Percentiles rank a stretch among this genome's conserved stretches.
These are phyloP conservation scores for Galemys pyrenaicus DNA, from an alignment of 2,113 vertebrate species.

Conservation along the genomic window DNA sequence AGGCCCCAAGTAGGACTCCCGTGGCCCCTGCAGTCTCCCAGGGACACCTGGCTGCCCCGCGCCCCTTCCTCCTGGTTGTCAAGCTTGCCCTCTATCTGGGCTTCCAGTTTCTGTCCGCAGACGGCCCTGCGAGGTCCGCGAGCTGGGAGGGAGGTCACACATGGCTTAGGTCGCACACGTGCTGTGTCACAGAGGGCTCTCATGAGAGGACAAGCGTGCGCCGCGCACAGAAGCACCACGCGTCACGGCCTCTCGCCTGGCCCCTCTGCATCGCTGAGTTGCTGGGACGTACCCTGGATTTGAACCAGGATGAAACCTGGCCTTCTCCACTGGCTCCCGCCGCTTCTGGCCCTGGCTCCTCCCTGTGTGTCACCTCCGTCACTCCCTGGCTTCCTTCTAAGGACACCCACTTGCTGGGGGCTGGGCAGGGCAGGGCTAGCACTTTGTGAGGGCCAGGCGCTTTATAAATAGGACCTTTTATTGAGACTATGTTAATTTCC, in stretches of 20 bases:
- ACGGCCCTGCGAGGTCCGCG: background rate
- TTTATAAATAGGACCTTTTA: background rate
- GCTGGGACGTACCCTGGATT: background rate
- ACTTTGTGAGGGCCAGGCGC: background rate
- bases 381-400: background rate
- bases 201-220: accelerated
- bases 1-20: background rate
- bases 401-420: background rate
- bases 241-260: background rate
- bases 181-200: background rate
- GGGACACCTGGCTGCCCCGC: background rate
- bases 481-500: background rate
- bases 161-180: background rate
- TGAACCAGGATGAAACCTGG: background rate
- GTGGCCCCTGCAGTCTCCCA: background rate
- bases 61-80: accelerated
- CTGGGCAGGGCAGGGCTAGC: background rate
- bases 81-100: background rate
- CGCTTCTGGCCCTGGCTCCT: background rate
- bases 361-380: background rate
- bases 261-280: background rate
- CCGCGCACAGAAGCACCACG: accelerated
- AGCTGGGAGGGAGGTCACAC: background rate
- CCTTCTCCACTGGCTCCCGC: background rate
- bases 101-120: background rate